Evolutionary conservation across 2,888 invertebrate species (phyloP), one percentile per base, ranked within the genome.

Genomic region (Eubasilissa splendida): DNA sequence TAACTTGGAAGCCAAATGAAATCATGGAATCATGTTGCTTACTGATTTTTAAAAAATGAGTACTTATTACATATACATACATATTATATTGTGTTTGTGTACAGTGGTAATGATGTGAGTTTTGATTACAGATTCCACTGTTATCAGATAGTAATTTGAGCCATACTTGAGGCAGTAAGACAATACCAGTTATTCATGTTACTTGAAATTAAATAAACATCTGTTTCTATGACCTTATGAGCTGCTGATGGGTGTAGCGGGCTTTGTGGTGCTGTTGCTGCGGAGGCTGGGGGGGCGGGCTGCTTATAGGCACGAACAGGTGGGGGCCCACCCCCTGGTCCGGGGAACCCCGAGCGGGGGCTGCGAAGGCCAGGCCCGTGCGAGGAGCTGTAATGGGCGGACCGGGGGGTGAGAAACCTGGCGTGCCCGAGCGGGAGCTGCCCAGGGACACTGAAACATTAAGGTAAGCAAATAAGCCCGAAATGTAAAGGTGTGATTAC

Each of bases 381-480:
- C 52, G 11, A n/a, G 53, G 68, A 14, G 70, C 56, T 9, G 60
- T 65, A 31, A 7, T 59, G 42, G 71, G 78, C 14, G 63, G 81
- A 11, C 93, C 94, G 79, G 94, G 94, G 74, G 94, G 93, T 63
- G 96, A 95, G 87, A 96, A 97, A 58, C 97, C 96, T 71, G 97
- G 97, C 74, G 97, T 97, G 76, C 96, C 97, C 60, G 98, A 97
- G 82, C 97, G 93, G 14, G 98, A 97, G 88, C 97, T 97, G 85
- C 97, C 96, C 85, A 98, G 91, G 12, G 97, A 98, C 85, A 98
- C 97, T 95, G 88, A 4, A 88, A 87, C 42, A 42, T 42, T 42
- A 42, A 42, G 42, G 42, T 42, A 42, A 42, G 42, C 42, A 42
- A 42, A 42, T 4, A 7, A 42, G 42, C 42, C 42, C 3, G 42